Evolutionary conservation across 2,797 vertebrate species (phyloP), one percentile per base, ranked within the genome.

Genomic region (Anabacerthia variegaticeps): DNA sequence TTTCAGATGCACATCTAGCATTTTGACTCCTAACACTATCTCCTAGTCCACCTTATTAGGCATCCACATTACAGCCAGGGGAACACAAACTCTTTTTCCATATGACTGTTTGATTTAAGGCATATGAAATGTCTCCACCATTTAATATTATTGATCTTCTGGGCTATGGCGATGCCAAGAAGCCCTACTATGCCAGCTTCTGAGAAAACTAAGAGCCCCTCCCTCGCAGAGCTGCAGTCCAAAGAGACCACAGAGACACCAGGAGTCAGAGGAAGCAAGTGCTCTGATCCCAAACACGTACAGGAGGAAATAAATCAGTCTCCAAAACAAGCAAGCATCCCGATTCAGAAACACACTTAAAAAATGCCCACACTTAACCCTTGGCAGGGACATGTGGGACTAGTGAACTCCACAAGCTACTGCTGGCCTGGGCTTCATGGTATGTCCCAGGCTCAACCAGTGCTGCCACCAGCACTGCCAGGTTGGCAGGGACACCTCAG

Each of bases 231-330:
- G 22, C 54, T 56, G 68, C 59, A 67, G 52, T 30, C 62, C 83
- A 90, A 88, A 58, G 75, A 71, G 65, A 93, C 74, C 71, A 65
- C 62, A 85, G 81, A 94, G 79, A 75, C 76, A 94, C n/a, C 37
- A 16, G 56, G 67, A 94, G 63, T 71, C 79, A 82, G 85, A 88
- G 88, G 88, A 96, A 93, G 63, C 82, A 93, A 96, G 77, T 93
- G 94, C 63, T 90, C 85, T 80, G 77, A 94, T 94, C 95, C 91
- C 77, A 91, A 86, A 88, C 91, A 93, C 18, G 10, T 67, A 92
- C 44, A 84, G 75, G 67, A 92, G 96, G 93, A 95, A 95, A 95
- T 78, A 94, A 88, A 92, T 93, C 65, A 90, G 44, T 24, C 74
- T 74, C 85, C 85, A 85, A 93, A 93, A 86, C 83, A 94, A 91